Conservation (phyloP, 2,888 invertebrate species). For the Troglohyphantes excavatus region DNA sequence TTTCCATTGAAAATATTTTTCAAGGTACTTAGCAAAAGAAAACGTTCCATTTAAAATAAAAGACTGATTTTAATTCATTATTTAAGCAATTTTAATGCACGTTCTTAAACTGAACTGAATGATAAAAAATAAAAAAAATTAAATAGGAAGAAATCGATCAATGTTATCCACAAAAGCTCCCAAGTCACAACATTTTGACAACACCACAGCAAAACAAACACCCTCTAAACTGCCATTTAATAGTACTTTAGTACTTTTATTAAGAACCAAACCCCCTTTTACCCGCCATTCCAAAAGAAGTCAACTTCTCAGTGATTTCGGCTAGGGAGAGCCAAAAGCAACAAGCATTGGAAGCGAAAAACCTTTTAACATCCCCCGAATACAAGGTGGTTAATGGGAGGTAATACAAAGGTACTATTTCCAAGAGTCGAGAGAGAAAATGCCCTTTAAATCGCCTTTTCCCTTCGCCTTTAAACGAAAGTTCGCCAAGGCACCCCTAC, state of each 20-base stretch:
- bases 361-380: constrained; percentile 39
- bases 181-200: no score
- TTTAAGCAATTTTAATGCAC: no score
- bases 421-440: constrained; percentile 63
- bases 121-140: no score
- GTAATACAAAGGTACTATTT: constrained; percentile 66
- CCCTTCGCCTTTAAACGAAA: constrained; percentile 69
- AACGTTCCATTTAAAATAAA: no score
- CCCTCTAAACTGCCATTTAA: not conserved
- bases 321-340: not conserved
- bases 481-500: constrained; percentile 50
- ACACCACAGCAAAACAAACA: not conserved
- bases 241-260: constrained; percentile 2
- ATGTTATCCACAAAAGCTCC: no score
- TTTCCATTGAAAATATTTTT: no score
- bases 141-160: no score
- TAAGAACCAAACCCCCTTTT: not conserved
- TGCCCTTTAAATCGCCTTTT: constrained; percentile 71
- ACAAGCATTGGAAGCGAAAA: constrained; percentile 1
- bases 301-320: not conserved
- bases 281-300: not conserved
- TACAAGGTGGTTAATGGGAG: constrained; percentile 58
- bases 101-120: no score
- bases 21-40: no score
- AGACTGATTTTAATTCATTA: no score